phyloP scores from a whole-genome alignment of 1,140 invertebrate species.

The Ceratoteleas bidentatus region DNA sequence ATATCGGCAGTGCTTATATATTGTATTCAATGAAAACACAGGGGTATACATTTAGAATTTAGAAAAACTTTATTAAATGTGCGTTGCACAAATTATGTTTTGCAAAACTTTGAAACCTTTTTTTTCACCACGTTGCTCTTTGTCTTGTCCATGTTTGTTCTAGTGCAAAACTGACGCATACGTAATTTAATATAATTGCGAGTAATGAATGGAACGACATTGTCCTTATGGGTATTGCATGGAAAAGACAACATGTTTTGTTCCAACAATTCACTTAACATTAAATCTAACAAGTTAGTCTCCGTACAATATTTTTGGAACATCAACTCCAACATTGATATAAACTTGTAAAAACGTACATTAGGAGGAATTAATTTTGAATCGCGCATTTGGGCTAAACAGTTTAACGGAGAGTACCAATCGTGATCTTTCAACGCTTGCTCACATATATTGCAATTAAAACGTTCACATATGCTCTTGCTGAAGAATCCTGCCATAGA shows the following conservation, averaged over 20 bases:
- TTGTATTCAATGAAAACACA: no score
- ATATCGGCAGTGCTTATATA: no score
- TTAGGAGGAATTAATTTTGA: constrained; percentile 21
- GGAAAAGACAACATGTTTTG: not conserved
- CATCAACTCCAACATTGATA: not conserved
- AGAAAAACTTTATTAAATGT: no score
- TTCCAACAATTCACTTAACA: not conserved
- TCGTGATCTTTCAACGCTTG: constrained; percentile 9
- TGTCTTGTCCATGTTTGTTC: not conserved
- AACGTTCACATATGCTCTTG: constrained; percentile 3
- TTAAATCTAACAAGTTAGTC: not conserved
- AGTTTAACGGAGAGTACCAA: constrained; percentile 3
- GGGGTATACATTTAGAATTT: no score
- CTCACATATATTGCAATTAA: constrained; percentile 13
- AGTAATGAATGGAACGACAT: not conserved
- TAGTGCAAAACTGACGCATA: not conserved
- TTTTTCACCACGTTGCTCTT: not conserved
- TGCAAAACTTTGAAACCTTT: not conserved
- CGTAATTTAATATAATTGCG: not conserved
- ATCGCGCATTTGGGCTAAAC: constrained; percentile 7
- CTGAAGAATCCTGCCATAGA: constrained; percentile 11
- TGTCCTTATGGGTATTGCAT: not conserved
- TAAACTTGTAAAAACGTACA: constrained; percentile 13
- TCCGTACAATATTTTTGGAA: not conserved
- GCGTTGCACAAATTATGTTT: not conserved